A percentile compares a stretch with the other conserved stretches of the same genome.
Evolutionary conservation across 2,113 vertebrate species (phyloP).

Genomic region (Apaloderma vittatum): DNA sequence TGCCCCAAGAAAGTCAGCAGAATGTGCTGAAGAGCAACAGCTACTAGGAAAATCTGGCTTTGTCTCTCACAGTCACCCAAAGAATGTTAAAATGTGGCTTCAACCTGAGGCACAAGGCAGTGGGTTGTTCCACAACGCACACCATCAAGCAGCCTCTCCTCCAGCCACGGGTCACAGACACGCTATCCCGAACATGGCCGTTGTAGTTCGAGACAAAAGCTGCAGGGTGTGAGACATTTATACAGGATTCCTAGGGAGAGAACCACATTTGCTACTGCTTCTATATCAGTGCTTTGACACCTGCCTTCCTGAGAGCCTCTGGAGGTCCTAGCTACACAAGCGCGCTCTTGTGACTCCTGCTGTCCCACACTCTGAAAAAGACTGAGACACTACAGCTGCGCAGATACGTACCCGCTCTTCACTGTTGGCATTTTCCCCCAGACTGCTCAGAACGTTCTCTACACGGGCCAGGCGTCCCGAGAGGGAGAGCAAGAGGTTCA

Average conservation of each 20-base stretch:
- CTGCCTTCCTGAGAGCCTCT: neutral
- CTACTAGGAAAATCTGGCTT: neutral
- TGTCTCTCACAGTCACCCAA: neutral
- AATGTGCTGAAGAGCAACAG: neutral
- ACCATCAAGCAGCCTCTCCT: neutral
- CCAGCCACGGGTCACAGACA: neutral
- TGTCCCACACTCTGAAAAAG: rapidly evolving
- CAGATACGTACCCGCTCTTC: conserved; percentile 87
- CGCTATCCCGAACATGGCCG: neutral
- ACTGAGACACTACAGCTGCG: neutral
- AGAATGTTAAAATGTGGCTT: neutral
- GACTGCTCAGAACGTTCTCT: conserved; percentile 84
- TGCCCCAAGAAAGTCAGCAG: neutral
- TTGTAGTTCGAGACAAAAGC: neutral
- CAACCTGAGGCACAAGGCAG: neutral
- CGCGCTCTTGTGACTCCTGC: neutral
- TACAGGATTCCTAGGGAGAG: neutral
- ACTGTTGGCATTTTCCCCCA: conserved; percentile 77
- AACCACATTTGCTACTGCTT: rapidly evolving
- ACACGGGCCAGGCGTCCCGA: conserved; percentile 91
- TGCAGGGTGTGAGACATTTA: neutral
- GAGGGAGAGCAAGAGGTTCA: conserved; percentile 94
- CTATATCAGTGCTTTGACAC: rapidly evolving
- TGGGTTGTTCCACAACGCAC: neutral
- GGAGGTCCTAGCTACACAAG: neutral